Base-by-base conservation (phyloP, 92 coral and sea anemone genomes). In the Diadumene lineata region DNA sequence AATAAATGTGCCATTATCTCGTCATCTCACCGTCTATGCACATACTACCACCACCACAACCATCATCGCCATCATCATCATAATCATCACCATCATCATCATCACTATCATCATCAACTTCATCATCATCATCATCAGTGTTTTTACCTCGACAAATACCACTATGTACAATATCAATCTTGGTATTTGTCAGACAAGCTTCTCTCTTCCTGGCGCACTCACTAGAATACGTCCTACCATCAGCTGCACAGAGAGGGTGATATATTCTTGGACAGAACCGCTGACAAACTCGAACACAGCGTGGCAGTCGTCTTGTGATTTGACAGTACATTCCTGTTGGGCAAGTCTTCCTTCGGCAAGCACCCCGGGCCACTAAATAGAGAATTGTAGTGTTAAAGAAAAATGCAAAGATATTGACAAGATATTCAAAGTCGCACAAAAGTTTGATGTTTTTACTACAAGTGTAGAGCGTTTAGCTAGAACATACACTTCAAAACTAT, bases 221-320 rank as follows among this genome's bases (percentile, higher is more conserved):
- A n/a, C 48, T 74, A 3, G 61, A 43, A 32, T 74, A 74, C 10
- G 79, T 74, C 7, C 64, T n/a, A 13, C 79, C 79, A 60, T 74
- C 79, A 9, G 69, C 7, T 18, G 68, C 79, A 74, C 79, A 74
- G 16, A 74, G 69, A 21, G 79, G 79, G 0, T 64, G 68, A 25
- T 74, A 61, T 8, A 38, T 31, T 60, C 79, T 60, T 4, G 79
- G 70, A 72, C 81, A 53, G 60, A 70, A 50, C 77, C 55, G 38
- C 71, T 68, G 82, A 69, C 80, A 64, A 31, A 66, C 53, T 50
- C 72, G 73, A 50, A 77, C 13, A 82, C 87, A 69, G 68, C 81
- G 69, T 46, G 82, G 50, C 64, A 44, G 68, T 60, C 80, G 30
- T 53, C 73, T 27, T 60, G 66, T 72, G 43, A 72, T 55, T 33